phyloP scores from a whole-genome alignment of 1,140 invertebrate genomes.

The Rhopalosiphum maidis region DNA sequence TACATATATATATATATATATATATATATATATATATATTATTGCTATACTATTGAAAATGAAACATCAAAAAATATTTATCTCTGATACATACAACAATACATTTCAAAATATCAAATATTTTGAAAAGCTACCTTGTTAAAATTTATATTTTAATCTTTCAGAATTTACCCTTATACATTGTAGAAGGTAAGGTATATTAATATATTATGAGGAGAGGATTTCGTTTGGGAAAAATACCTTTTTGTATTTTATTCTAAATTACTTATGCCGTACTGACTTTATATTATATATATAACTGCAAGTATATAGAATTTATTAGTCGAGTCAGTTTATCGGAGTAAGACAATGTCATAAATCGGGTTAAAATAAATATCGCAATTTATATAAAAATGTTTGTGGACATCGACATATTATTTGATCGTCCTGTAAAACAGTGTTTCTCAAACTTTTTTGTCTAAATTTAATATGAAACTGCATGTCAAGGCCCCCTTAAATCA shows the following conservation, averaged over 20 bases:
- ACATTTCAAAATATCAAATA: neutral
- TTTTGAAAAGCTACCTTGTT: neutral
- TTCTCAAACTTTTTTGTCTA: no score
- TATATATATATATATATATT: neutral
- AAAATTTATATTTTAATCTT: neutral
- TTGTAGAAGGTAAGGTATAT: neutral
- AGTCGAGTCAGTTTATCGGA: neutral
- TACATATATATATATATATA: neutral
- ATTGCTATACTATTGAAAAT: neutral
- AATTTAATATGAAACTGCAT: no score
- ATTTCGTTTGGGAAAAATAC: neutral
- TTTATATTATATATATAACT: neutral
- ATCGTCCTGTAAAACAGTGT: neutral
- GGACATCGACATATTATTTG: neutral
- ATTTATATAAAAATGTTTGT: neutral
- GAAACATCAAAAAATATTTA: neutral
- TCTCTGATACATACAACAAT: neutral
- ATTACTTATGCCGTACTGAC: neutral
- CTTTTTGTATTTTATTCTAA: neutral
- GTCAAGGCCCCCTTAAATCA: no score
- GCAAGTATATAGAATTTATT: neutral
- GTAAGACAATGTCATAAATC: neutral
- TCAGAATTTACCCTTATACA: neutral
- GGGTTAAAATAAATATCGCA: neutral
- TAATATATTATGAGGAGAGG: neutral